phyloP scores from a whole-genome alignment of 2,888 invertebrate genomes.

The Caenorhabditis sinica region DNA sequence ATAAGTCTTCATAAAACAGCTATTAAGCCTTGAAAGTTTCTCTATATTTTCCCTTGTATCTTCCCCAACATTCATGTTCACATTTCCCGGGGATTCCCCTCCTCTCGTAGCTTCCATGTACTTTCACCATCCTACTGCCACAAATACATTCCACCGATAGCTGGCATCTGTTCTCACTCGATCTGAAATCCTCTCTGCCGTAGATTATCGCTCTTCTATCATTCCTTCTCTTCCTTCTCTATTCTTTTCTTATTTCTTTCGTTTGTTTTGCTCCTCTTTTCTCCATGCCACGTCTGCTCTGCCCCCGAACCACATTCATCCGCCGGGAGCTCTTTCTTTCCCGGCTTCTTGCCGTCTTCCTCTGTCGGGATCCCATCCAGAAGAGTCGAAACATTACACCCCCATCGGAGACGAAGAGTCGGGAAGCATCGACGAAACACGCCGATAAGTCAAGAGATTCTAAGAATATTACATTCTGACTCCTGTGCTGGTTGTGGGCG shows the following conservation, averaged over 20 bases:
- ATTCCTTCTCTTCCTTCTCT: slow-evolving; percentile 12
- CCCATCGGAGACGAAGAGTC: slow-evolving; percentile 49
- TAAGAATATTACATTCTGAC: slow-evolving; percentile 61
- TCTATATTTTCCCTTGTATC: neutral
- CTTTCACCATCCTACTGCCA: slow-evolving; percentile 4
- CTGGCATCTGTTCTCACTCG: slow-evolving; percentile 45
- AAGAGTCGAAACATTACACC: slow-evolving; percentile 56
- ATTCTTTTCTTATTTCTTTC: slow-evolving; percentile 18
- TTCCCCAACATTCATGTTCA: neutral
- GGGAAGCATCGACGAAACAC: slow-evolving; percentile 53
- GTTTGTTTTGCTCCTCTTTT: slow-evolving; percentile 54
- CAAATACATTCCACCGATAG: slow-evolving; percentile 25
- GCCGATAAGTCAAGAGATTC: slow-evolving; percentile 59
- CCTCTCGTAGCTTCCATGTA: neutral
- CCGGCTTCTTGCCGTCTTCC: slow-evolving; percentile 14
- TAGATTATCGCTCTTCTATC: slow-evolving; percentile 50
- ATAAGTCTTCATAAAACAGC: too few species aligned
- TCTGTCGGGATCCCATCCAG: slow-evolving; percentile 17
- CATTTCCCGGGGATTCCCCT: neutral
- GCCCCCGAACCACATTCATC: slow-evolving; percentile 62
- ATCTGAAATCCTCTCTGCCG: slow-evolving; percentile 37
- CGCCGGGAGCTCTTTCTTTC: slow-evolving; percentile 23
- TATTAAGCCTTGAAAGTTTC: too few species aligned
- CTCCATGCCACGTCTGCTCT: slow-evolving; percentile 53
- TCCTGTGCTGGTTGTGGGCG: slow-evolving; percentile 54